phyloP scores from a whole-genome alignment of 1,140 invertebrate genomes.

The Orchesella cincta region DNA sequence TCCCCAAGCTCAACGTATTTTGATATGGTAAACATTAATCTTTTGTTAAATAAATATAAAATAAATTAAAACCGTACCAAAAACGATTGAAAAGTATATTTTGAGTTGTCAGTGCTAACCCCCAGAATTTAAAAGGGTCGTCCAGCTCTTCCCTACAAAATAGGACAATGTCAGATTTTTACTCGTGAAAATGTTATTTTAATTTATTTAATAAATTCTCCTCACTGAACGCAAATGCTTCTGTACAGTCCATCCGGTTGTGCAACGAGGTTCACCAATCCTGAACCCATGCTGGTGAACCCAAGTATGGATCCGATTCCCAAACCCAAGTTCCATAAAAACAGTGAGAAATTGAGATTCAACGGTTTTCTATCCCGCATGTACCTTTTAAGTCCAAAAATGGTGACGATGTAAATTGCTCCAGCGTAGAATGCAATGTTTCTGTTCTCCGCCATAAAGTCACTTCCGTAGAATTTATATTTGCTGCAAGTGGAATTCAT shows the following conservation, averaged over 20 bases:
- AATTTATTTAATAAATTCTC: too few species aligned
- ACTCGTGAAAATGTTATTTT: background rate
- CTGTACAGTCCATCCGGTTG: conserved; percentile 31
- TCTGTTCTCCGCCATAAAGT: background rate
- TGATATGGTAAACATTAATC: conserved; percentile 9
- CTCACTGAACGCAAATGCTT: conserved; percentile 36
- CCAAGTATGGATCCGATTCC: conserved; percentile 32
- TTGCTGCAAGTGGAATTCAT: too few species aligned
- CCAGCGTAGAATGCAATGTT: conserved; percentile 23
- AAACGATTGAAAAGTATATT: conserved; percentile 23
- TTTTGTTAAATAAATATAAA: background rate
- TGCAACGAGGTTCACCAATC: conserved; percentile 65
- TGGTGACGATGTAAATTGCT: conserved; percentile 50
- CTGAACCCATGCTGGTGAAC: conserved; percentile 52
- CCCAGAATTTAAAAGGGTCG: conserved; percentile 23
- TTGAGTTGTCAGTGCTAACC: conserved; percentile 31
- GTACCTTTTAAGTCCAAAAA: conserved; percentile 28
- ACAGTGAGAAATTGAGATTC: conserved; percentile 8
- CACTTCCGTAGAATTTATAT: too few species aligned
- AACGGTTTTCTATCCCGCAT: conserved; percentile 33
- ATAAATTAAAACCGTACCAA: background rate
- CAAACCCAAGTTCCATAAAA: conserved; percentile 32
- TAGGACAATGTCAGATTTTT: conserved; percentile 33
- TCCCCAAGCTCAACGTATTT: conserved; percentile 37
- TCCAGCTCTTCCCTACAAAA: conserved; percentile 32